Evolutionary conservation across 2,888 invertebrate genomes (phyloP), one percentile per base, ranked within the genome.

Genomic region (Phortica magna): DNA sequence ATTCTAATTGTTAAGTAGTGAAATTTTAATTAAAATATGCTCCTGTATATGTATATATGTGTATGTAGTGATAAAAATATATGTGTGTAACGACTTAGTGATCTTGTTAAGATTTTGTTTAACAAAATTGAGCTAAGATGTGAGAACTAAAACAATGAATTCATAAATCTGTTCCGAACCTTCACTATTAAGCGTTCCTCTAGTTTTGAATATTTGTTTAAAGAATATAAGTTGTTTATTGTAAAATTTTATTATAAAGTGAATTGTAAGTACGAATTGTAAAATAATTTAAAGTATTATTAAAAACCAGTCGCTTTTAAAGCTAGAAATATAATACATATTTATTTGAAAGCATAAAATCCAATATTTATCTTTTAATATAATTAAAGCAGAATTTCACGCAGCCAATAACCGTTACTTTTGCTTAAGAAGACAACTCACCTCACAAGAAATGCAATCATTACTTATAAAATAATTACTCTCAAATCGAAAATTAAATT

Each of bases 131-230:
- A 41, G 41, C 41, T 67, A 14, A 67, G 17, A 42, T 10, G 4
- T 68, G 31, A 0, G 31, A 31, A 31, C 5, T 31, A 31, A 0
- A 31, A 31, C 31, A 31, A 31, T 31, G 31, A 31, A 42, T 42
- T 53, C 31, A 9, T 71, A 19, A 10, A 12, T 55, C 19, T 39
- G 55, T 71, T 59, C 31, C 5, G 64, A 73, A 61, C 70, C 70
- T 64, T 57, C 57, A 78, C 65, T 77, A 73, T 76, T 55, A 55
- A 74, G 80, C 31, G 80, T 79, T 82, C 76, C 77, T 79, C 76
- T 75, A 73, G 74, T 77, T 78, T 79, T 78, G 76, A 77, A 80
- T 71, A 79, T 79, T 17, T 10, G 14, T 17, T 55, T 55, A 14
- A 17, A 55, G 5, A 55, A 55, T n/a, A 55, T 17, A 53, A 31